These are phyloP conservation scores for Magallana nippona DNA, from an alignment of 2,888 invertebrate genomes.

Conservation along the genomic window DNA sequence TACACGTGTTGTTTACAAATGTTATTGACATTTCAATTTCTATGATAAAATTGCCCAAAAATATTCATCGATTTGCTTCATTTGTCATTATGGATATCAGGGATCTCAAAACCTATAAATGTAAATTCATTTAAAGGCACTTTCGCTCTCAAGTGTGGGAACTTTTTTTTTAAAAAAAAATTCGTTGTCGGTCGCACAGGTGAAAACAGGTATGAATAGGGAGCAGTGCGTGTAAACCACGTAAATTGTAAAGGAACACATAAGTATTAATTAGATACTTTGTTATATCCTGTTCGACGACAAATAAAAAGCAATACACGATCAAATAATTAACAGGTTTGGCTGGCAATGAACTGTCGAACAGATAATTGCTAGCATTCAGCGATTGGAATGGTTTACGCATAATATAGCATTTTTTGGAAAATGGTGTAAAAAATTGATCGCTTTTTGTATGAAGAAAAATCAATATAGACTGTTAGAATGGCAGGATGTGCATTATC, in stretches of 20 bases:
- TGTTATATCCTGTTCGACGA: background rate
- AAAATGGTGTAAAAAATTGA: too few relatives aligned
- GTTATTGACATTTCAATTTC: background rate
- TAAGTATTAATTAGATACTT: background rate
- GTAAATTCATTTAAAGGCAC: background rate
- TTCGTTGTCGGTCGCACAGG: slow-evolving; percentile 4
- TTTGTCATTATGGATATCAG: background rate
- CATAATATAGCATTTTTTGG: too few relatives aligned
- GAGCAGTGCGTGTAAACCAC: background rate
- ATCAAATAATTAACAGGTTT: too few relatives aligned
- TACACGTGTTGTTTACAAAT: background rate
- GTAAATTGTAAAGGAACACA: background rate
- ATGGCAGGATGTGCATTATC: background rate
- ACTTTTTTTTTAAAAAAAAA: background rate
- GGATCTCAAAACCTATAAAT: background rate
- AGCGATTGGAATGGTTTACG: too few relatives aligned
- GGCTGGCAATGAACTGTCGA: too few relatives aligned
- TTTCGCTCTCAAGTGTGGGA: slow-evolving; percentile 7
- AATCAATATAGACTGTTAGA: too few relatives aligned
- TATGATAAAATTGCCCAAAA: background rate
- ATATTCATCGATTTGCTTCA: background rate
- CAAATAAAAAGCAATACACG: background rate
- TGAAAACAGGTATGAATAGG: slow-evolving; percentile 19
- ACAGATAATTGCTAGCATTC: too few relatives aligned
- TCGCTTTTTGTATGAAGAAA: too few relatives aligned